Evolutionary conservation across 2,113 vertebrate genomes (phyloP).

Genomic region (Fulmarus glacialis): DNA sequence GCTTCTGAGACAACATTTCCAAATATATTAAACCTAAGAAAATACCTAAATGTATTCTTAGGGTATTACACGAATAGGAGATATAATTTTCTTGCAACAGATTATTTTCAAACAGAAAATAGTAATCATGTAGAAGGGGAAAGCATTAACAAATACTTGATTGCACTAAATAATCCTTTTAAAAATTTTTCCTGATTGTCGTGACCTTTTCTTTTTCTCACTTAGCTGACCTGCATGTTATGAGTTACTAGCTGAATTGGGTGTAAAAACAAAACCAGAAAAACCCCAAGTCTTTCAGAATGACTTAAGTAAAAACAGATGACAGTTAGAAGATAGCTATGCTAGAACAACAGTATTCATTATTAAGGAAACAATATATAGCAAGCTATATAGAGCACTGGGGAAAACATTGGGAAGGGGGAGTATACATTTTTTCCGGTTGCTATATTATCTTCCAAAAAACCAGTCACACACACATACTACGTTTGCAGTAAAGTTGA

Average conservation of each 20-base stretch:
- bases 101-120: background rate
- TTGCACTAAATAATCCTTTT: background rate
- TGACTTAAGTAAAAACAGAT: background rate
- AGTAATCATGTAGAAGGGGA: background rate
- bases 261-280: background rate
- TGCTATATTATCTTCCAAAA: background rate
- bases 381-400: background rate
- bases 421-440: background rate
- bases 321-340: background rate
- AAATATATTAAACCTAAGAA: background rate
- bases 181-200: background rate
- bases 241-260: background rate
- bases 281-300: background rate
- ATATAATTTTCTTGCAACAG: background rate
- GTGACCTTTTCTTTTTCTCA: constrained; percentile 34
- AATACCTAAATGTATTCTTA: background rate
- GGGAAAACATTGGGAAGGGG: background rate
- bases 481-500: background rate
- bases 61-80: background rate
- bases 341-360: background rate
- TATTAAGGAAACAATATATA: background rate
- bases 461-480: background rate
- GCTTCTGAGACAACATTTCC: background rate
- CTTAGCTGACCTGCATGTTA: background rate
- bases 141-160: background rate